Conservation (phyloP, 2,888 invertebrate species). For the Scrobipalpa atriplicella region DNA sequence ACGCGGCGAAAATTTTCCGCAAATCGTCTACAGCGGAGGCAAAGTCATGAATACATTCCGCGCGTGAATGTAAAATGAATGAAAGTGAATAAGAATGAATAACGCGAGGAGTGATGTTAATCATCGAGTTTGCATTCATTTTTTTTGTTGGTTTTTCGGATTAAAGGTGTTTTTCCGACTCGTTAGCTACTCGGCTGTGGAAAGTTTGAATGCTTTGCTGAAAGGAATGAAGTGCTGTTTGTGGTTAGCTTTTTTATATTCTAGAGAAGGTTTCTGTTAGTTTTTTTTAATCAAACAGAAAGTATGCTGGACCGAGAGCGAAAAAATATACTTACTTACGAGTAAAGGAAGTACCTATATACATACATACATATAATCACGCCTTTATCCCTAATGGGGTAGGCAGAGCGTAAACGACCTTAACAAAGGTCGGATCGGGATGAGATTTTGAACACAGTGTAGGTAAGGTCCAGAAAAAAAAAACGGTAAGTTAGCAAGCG, state of each 20-base stretch:
- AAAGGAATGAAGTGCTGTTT: not conserved
- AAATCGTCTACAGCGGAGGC: constrained; percentile 39
- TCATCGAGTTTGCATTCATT: constrained; percentile 67
- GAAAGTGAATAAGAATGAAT: constrained; percentile 59
- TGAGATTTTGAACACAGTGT: too few species aligned
- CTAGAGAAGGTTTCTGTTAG: not conserved
- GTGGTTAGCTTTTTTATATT: not conserved
- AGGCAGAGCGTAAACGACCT: too few species aligned
- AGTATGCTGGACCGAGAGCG: too few species aligned
- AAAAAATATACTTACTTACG: too few species aligned
- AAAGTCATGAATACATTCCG: constrained; percentile 73
- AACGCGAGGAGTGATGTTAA: constrained; percentile 55
- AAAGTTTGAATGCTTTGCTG: constrained; percentile 8
- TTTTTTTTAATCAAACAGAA: too few species aligned
- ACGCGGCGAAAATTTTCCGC: constrained; percentile 41
- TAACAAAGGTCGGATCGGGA: too few species aligned
- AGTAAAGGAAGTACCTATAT: too few species aligned
- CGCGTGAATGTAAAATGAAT: constrained; percentile 72
- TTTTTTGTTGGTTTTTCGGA: constrained; percentile 54
- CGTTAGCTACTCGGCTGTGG: constrained; percentile 29
- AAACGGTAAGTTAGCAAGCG: too few species aligned
- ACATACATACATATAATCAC: too few species aligned
- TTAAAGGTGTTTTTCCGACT: constrained; percentile 43
- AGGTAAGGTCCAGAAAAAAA: too few species aligned
- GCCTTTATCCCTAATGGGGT: too few species aligned